These are phyloP conservation scores for Chionodraco myersi DNA, from an alignment of 2,113 vertebrate genomes.

Conservation along the genomic window DNA sequence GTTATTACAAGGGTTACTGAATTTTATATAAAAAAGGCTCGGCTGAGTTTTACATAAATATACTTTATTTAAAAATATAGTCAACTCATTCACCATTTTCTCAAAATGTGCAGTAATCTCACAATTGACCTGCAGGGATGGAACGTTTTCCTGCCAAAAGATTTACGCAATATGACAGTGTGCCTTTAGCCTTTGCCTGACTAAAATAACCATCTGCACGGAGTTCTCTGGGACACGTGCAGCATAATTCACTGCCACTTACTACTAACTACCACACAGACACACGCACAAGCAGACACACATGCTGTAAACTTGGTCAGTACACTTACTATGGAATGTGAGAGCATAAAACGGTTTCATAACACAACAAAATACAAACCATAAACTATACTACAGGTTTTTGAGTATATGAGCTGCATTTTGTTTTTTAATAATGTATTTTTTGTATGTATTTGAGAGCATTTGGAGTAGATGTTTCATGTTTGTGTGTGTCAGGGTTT, in stretches of 20 bases:
- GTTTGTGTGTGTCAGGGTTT: not conserved
- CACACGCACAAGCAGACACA: constrained; percentile 26
- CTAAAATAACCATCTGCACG: constrained; percentile 64
- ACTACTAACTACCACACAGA: constrained; percentile 33
- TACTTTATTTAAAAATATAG: not conserved
- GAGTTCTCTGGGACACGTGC: constrained; percentile 51
- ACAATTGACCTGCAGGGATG: constrained; percentile 43
- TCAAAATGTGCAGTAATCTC: constrained; percentile 42
- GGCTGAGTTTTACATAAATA: constrained; percentile 43
- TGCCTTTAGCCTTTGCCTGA: constrained; percentile 53
- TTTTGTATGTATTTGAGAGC: not conserved
- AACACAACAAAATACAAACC: constrained; percentile 2
- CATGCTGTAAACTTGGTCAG: constrained; percentile 58
- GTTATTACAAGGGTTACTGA: constrained; percentile 27
- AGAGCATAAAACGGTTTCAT: constrained; percentile 1
- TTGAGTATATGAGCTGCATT: not conserved
- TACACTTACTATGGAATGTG: constrained; percentile 18
- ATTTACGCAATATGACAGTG: constrained; percentile 61
- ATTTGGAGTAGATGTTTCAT: constrained; percentile 1
- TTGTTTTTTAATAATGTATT: too few species aligned
- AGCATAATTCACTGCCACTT: constrained; percentile 40
- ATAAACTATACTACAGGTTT: not conserved
- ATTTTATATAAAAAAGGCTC: constrained; percentile 21
- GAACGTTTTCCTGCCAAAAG: constrained; percentile 25
- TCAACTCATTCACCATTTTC: constrained; percentile 47